A percentile compares a stretch with the other conserved stretches of the same genome.
phyloP scores from a whole-genome alignment of 2,113 vertebrate genomes.

The Tonatia bakeri region DNA sequence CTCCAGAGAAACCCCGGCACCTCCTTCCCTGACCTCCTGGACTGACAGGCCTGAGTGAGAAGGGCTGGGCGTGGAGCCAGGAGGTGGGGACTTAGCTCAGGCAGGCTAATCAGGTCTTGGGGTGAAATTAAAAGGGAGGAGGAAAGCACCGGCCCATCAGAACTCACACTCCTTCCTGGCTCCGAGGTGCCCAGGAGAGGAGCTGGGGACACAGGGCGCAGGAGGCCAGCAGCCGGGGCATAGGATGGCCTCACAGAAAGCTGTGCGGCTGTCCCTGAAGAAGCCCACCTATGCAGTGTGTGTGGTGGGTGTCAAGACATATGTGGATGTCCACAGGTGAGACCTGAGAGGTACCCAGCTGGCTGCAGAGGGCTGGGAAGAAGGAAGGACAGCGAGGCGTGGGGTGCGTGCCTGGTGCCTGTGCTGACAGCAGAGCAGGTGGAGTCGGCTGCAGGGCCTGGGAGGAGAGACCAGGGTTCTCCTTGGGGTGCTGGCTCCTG shows the following conservation, averaged over 20 bases:
- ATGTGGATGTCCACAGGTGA: conserved; percentile 72
- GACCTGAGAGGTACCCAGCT: rapidly evolving
- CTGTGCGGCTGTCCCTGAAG: conserved; percentile 71
- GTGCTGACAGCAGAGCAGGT: not conserved
- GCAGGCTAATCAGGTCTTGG: conserved; percentile 64
- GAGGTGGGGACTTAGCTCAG: conserved; percentile 74
- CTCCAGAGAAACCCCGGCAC: not conserved
- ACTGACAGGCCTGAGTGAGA: not conserved
- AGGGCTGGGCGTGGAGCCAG: conserved; percentile 42
- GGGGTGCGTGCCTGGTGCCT: not conserved
- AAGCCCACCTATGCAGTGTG: conserved; percentile 63
- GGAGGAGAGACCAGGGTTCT: not conserved
- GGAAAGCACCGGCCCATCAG: not conserved
- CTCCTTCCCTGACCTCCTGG: not conserved
- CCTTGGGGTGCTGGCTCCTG: not conserved
- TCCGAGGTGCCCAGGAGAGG: not conserved
- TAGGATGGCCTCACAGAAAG: conserved; percentile 66
- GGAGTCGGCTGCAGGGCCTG: not conserved
- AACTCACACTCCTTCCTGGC: not conserved
- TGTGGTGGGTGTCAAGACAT: conserved; percentile 70
- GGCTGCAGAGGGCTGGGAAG: not conserved
- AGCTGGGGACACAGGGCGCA: not conserved
- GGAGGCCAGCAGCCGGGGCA: not conserved
- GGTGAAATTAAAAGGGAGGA: conserved; percentile 75
- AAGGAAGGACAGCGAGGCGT: rapidly evolving